These are phyloP conservation scores for Bombus breviceps DNA, from an alignment of 1,140 invertebrate genomes.

Conservation along the genomic window DNA sequence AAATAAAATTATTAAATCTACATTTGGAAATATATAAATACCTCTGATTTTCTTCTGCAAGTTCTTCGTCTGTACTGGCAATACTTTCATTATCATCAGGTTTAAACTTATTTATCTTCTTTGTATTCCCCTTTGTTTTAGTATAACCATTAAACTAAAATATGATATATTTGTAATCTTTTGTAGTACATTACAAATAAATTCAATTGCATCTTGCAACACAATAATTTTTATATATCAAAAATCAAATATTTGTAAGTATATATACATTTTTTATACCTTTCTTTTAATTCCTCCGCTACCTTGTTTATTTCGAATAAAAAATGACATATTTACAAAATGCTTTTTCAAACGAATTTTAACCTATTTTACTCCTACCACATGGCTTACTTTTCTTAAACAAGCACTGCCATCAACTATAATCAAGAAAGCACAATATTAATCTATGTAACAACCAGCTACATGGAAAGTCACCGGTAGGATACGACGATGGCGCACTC, in stretches of 20 bases:
- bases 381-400: constrained; percentile 37
- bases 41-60: constrained; percentile 72
- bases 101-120: constrained; percentile 47
- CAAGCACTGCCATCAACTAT: neutral
- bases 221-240: neutral
- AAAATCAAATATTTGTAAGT: neutral
- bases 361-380: constrained; percentile 3
- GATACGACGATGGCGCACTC: too few relatives aligned
- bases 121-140: constrained; percentile 57
- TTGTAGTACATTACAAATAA: constrained; percentile 20
- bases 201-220: too few relatives aligned
- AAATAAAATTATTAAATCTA: neutral
- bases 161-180: constrained; percentile 24
- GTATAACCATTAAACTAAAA: constrained; percentile 61
- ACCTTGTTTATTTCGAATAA: constrained; percentile 70
- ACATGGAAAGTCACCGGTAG: neutral
- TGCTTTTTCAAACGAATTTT: neutral
- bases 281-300: constrained; percentile 67
- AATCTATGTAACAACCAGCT: neutral
- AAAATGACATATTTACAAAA: constrained; percentile 73
- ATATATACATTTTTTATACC: constrained; percentile 55
- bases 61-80: constrained; percentile 78
- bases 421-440: neutral
- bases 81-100: constrained; percentile 75
- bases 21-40: constrained; percentile 20